Percentiles rank a stretch among this genome's conserved stretches.
Evolutionary conservation across 2,113 vertebrate species (phyloP).

Genomic region (Ia io): DNA sequence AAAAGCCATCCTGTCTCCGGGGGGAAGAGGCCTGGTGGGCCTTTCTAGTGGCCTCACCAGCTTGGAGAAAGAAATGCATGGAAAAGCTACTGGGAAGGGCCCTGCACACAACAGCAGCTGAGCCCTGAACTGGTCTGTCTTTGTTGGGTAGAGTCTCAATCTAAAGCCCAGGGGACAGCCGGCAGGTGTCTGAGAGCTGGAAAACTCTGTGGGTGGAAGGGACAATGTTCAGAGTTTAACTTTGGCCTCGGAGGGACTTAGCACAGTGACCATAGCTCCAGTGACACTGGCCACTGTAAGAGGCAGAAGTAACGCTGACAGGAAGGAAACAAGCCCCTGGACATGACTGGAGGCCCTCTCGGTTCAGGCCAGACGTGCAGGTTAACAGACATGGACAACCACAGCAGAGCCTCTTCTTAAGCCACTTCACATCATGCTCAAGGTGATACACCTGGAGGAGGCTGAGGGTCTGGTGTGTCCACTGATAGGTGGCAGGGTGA

Average conservation of each 20-base stretch:
- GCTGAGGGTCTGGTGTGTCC: background rate
- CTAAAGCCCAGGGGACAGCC: background rate
- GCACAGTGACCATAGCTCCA: background rate
- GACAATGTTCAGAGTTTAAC: background rate
- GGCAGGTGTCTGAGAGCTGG: background rate
- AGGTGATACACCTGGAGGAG: background rate
- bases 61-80: background rate
- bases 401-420: background rate
- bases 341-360: background rate
- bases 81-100: background rate
- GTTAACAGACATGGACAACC: background rate
- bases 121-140: no score
- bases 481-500: background rate
- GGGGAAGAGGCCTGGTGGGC: background rate
- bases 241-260: background rate
- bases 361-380: background rate
- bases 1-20: no score
- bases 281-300: background rate
- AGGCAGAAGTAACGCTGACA: background rate
- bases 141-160: background rate
- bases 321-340: background rate
- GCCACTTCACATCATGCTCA: no score
- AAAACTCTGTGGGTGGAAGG: background rate
- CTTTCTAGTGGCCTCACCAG: background rate
- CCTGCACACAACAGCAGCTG: background rate